Evolutionary conservation across 2,113 vertebrate species (phyloP), one percentile per base, ranked within the genome.

Genomic region (Gavialis gangeticus): DNA sequence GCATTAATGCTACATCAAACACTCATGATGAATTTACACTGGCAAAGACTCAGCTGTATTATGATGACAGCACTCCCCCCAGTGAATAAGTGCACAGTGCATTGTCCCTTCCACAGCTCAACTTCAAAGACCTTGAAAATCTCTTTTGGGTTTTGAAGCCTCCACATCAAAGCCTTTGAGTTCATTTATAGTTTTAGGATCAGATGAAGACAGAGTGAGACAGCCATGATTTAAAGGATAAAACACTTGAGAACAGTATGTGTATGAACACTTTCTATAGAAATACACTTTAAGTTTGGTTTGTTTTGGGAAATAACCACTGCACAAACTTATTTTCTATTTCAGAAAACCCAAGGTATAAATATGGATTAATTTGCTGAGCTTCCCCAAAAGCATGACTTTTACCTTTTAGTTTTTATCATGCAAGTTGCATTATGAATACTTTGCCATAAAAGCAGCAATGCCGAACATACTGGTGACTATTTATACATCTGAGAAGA

Each of bases 161-260:
- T 90, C 89, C 90, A 97, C 98, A 98, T 98, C 98, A 98, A 99
- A 98, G 96, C 94, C 92, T 96, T 97, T 94, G 94, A 97, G 98
- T 93, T 98, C 98, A 98, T 98, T 98, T 94, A 97, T 97, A 97
- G 98, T 98, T 98, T 97, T 97, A 94, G 92, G 97, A 98, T 98
- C 98, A 98, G 98, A 98, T 98, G 97, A 97, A 97, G 95, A 94
- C 96, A 96, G 95, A 93, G 89, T 75, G 93, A 95, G 96, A 95
- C 96, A 97, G 96, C 78, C 6, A 1, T 94, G 95, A 91, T 97
- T 96, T 96, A 95, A 95, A 89, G 93, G 94, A 96, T 97, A 97
- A 97, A 97, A 97, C 94, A 95, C 89, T 93, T 94, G 85, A 93
- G 88, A 95, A 96, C 94, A 95, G 82, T 63, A 95, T 78, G 82